These are phyloP conservation scores for Dynastes tityus DNA, from an alignment of 2,888 invertebrate genomes.

Conservation along the genomic window DNA sequence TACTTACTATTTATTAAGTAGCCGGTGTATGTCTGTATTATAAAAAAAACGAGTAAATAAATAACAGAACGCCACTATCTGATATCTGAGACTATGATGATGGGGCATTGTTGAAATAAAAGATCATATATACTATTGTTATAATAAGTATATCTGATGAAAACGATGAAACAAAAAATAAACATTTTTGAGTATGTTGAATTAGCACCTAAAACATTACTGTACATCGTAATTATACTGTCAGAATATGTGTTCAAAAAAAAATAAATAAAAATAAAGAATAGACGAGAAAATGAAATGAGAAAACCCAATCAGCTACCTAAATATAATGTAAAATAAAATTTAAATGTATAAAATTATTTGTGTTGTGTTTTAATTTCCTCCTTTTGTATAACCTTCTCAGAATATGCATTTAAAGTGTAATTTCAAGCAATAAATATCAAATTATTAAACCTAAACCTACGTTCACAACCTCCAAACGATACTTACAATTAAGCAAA, in stretches of 20 bases:
- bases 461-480: no score
- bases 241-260: conserved; percentile 70
- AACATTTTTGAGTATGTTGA: conserved; percentile 63
- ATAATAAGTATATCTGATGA: conserved; percentile 46
- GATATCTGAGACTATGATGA: neutral
- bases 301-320: conserved; percentile 69
- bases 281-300: conserved; percentile 4
- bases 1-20: neutral
- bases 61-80: no score
- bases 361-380: conserved; percentile 49
- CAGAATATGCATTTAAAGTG: no score
- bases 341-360: conserved; percentile 61
- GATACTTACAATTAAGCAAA: no score
- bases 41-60: no score
- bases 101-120: conserved; percentile 13
- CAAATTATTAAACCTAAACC: no score
- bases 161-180: conserved; percentile 1
- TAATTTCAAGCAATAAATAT: no score
- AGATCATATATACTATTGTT: conserved; percentile 58
- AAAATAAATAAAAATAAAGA: conserved; percentile 16
- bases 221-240: conserved; percentile 69
- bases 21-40: no score
- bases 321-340: conserved; percentile 68
- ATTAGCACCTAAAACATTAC: conserved; percentile 64
- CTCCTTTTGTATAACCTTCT: no score